A percentile compares a stretch with the other conserved stretches of the same genome.
Evolutionary conservation across 1,140 invertebrate genomes (phyloP).

Genomic region (Macrobrachium nipponense): DNA sequence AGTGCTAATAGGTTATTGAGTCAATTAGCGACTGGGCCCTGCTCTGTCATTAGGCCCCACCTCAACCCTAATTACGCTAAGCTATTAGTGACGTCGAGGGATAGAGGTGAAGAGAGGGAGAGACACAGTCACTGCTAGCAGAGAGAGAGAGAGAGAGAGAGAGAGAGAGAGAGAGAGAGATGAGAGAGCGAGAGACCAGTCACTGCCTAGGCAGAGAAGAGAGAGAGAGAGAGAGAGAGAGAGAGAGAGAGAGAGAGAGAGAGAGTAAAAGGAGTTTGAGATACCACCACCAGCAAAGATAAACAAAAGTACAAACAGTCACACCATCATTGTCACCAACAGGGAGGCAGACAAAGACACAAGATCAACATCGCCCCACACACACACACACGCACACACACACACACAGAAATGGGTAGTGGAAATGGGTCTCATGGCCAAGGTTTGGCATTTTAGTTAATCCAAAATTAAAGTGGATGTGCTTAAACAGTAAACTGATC

Average conservation of each 20-base stretch:
- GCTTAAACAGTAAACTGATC: not conserved
- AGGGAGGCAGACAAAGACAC: too few species aligned
- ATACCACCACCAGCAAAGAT: not conserved
- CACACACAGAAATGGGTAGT: too few species aligned
- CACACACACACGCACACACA: too few species aligned
- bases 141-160: conserved; percentile 35
- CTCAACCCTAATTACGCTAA: too few species aligned
- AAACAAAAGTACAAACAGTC: too few species aligned
- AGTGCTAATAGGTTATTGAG: not conserved
- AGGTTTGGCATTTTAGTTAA: too few species aligned
- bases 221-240: conserved; percentile 7
- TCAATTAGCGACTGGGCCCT: too few species aligned
- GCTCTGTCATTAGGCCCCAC: too few species aligned
- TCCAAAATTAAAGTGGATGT: too few species aligned
- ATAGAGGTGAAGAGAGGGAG: not conserved
- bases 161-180: conserved; percentile 30
- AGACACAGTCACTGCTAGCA: not conserved
- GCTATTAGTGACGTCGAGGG: not conserved
- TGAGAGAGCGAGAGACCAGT: not conserved
- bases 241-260: not conserved
- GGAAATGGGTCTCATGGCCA: too few species aligned
- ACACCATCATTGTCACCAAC: too few species aligned
- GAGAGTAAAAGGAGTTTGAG: not conserved
- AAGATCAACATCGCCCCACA: too few species aligned
- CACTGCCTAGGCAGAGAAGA: not conserved